phyloP scores from a whole-genome alignment of 2,797 vertebrate genomes.

The Pantherophis vulpinus region DNA sequence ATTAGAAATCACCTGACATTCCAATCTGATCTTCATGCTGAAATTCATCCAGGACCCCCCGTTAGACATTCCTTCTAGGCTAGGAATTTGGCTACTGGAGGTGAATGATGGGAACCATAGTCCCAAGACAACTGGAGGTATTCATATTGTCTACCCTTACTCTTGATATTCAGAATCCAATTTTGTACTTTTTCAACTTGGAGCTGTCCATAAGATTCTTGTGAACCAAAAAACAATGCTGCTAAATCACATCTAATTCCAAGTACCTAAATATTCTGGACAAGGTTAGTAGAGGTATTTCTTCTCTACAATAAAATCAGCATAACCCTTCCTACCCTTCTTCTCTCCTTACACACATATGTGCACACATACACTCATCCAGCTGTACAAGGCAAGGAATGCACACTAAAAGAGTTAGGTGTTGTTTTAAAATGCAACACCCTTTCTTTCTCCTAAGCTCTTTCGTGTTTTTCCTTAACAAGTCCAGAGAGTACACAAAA shows the following conservation, averaged over 20 bases:
- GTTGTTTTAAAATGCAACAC: conserved; percentile 2
- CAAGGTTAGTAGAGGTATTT: not conserved
- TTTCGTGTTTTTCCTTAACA: not conserved
- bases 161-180: not conserved
- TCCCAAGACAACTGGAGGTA: not conserved
- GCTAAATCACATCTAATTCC: not conserved
- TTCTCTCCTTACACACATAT: not conserved
- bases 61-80: not conserved
- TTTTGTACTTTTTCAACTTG: not conserved
- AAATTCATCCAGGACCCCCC: not conserved
- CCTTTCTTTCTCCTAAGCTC: not conserved
- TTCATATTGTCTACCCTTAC: not conserved
- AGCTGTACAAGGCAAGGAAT: not conserved
- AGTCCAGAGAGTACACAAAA: not conserved
- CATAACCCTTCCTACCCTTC: not conserved
- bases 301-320: not conserved
- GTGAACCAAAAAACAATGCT: not conserved
- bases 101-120: not conserved
- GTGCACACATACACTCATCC: not conserved
- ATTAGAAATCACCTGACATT: not conserved
- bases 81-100: not conserved
- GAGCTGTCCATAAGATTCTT: not conserved
- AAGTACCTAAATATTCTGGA: not conserved
- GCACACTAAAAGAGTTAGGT: not conserved
- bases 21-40: not conserved